Conservation (phyloP, 2,113 vertebrate genomes). For the Catharus fuscescens region DNA sequence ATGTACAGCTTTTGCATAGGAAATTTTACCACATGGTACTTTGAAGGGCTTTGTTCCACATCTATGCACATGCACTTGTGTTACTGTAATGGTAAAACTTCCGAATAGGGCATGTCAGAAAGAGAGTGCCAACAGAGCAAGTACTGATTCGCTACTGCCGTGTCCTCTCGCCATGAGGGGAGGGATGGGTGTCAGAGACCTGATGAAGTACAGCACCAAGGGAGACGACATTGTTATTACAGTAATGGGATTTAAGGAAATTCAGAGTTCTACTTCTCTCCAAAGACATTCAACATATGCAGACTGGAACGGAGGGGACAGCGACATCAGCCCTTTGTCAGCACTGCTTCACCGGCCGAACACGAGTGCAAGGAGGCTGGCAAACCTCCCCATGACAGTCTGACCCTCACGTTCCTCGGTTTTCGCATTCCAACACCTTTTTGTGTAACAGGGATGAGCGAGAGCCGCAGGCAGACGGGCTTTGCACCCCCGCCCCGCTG, state of each 20-base stretch:
- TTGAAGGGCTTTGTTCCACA: neutral
- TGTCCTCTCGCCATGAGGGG: fast-evolving
- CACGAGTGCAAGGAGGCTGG: fast-evolving
- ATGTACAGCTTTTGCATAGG: neutral
- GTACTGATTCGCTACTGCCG: neutral
- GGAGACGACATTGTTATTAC: too few species aligned
- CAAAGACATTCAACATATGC: fast-evolving
- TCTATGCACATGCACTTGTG: fast-evolving
- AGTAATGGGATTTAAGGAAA: neutral
- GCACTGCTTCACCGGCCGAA: fast-evolving
- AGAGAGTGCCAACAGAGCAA: neutral
- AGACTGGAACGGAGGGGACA: fast-evolving
- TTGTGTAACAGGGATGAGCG: too few species aligned
- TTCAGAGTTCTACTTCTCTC: neutral
- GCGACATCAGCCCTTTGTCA: fast-evolving
- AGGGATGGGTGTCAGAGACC: fast-evolving
- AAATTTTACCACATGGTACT: neutral
- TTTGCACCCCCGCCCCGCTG: too few species aligned
- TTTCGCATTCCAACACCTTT: neutral
- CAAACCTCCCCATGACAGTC: fast-evolving
- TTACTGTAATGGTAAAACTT: fast-evolving
- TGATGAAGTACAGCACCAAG: neutral
- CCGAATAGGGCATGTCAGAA: neutral
- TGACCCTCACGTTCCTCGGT: fast-evolving
- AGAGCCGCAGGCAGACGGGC: too few species aligned